Base-by-base conservation (phyloP, 2,888 invertebrate species). In the Argyra leucocephala region DNA sequence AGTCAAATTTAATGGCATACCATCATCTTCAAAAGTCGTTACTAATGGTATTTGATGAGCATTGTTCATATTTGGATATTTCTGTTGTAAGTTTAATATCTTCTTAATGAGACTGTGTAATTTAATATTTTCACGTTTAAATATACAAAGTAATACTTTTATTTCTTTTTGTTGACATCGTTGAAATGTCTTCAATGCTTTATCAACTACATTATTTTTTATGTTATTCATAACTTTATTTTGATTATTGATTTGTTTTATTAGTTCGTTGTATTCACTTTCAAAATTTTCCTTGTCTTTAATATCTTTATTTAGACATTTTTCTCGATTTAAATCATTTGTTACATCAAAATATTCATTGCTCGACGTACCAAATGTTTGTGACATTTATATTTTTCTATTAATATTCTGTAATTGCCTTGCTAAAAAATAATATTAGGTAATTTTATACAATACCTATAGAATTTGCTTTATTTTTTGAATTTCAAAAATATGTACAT, bases 41-140 rank as follows among this genome's bases (percentile, higher is more conserved):
- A 73, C 73, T 64, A 78, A 65, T 3, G 73, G 71, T 26, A 79
- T 69, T 63, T 74, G 75, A 0, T 74, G 72, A 31, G 48, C 69
- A n/a, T n/a, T n/a, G n/a, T n/a, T n/a, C n/a, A n/a, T n/a, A n/a
- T n/a, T 73, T 0, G 78, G 77, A 21, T 76, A 74, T 31, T 72
- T 73, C 60, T 77, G 76, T 68, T 78, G 78, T 67, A 79, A 70
- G 58, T 71, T 64, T 12, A 76, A 72, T 0, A 76, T 77, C 12
- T 70, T 72, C 12, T 70, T 72, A 67, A 76, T 72, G 67, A 78
- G 73, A 22, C 72, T 73, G 21, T 72, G 73, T 5, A 78, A 66
- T 67, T 78, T 79, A 1, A 74, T 68, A 64, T 75, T 75, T 69
- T 79, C 79, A 61, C 73, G 74, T 65, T 77, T 76, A 73, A 77